Base-by-base conservation (phyloP, 2,113 vertebrate species). In the Prunella fulvescens region DNA sequence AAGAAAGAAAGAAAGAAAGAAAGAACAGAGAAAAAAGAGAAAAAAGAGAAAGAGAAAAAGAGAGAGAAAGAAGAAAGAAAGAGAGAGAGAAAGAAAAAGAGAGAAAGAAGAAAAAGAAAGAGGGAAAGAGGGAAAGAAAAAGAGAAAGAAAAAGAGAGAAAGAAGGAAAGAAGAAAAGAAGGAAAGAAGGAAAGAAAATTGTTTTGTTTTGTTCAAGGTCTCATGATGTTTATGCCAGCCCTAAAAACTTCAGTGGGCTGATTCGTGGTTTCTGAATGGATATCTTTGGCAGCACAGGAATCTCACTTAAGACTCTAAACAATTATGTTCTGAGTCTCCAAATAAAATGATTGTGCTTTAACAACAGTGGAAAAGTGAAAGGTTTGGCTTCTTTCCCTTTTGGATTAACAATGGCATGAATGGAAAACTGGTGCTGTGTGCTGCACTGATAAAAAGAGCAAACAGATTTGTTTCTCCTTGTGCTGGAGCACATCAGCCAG, bases 331-430 rank as follows among this genome's bases (percentile, higher is more conserved):
- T 93, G 73, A 89, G 74, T n/a, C 84, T 91, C 70, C 66, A 95
- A 95, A 95, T 85, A 70, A 87, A 93, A 95, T 31, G 71, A 33
- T 45, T 69, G 82, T 4, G 12, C 54, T 93, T 86, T 73, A 90
- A 90, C 84, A 90, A 53, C 76, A 95, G 64, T 77, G 62, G 74
- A 96, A 85, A 95, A 95, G 93, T 88, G 85, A 94, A 96, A 96
- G 84, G 74, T 88, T 94, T 95, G 95, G 81, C 90, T 88, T 60
- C 56, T 83, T 81, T 95, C 74, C 93, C 60, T 93, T 91, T 83
- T 94, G 91, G 85, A 92, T 92, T 86, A 88, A 71, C 71, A 92
- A 14, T 70, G 79, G 90, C 96, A 94, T 95, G 93, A 95, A 95
- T 86, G 93, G 93, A 95, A 97, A 97, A 96, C 47, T 83, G 79